phyloP scores from a whole-genome alignment of 2,113 vertebrate species.

The Corynorhinus townsendii region DNA sequence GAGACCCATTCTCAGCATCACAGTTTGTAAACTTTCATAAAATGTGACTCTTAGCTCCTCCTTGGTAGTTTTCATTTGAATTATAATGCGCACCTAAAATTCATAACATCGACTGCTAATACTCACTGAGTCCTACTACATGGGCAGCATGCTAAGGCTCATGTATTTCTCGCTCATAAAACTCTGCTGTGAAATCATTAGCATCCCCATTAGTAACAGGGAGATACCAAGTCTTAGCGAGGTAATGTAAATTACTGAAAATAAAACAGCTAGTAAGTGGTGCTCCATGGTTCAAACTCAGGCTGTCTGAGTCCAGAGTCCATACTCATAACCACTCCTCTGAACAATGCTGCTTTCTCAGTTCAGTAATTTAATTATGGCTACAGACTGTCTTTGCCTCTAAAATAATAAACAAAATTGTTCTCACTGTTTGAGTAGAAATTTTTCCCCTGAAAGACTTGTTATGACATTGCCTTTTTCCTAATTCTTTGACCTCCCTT shows the following conservation, averaged over 20 bases:
- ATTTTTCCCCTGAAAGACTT: not conserved
- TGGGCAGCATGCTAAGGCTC: not conserved
- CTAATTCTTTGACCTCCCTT: not conserved
- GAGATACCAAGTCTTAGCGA: not conserved
- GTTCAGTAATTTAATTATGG: not conserved
- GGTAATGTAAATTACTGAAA: not conserved
- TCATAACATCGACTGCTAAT: not conserved
- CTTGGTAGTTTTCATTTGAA: not conserved
- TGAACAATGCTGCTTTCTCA: not conserved
- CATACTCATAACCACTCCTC: not conserved
- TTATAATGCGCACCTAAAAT: not conserved
- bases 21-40: not conserved
- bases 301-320: not conserved
- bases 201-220: not conserved
- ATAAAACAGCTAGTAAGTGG: not conserved
- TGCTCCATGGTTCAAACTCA: rapidly evolving
- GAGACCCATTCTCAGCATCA: not conserved
- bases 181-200: not conserved
- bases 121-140: not conserved
- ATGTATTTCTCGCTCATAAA: not conserved
- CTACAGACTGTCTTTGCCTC: not conserved
- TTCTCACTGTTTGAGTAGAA: not conserved
- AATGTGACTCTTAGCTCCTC: not conserved
- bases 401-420: constrained; percentile 34
- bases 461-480: not conserved